phyloP scores from a whole-genome alignment of 2,888 invertebrate species.

The Tipula helvola region DNA sequence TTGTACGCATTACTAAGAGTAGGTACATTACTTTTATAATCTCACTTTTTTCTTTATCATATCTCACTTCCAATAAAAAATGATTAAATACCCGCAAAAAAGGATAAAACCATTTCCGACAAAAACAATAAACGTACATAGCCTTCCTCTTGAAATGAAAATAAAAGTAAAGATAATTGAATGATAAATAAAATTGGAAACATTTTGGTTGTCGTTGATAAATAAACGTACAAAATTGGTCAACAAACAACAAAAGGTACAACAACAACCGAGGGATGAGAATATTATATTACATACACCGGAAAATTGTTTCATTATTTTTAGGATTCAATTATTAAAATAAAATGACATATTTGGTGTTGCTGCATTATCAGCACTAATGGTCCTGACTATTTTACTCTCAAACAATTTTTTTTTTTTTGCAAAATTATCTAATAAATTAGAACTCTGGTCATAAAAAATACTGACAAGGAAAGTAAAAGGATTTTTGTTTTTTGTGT shows the following conservation, averaged over 20 bases:
- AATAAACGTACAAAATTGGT: neutral
- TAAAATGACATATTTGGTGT: neutral
- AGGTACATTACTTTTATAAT: neutral
- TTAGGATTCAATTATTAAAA: neutral
- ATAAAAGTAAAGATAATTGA: neutral
- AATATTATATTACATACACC: neutral
- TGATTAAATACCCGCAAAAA: neutral
- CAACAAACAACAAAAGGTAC: neutral
- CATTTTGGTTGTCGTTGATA: neutral
- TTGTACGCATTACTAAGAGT: no score
- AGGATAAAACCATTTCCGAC: neutral
- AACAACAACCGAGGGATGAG: neutral
- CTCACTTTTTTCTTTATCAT: neutral
- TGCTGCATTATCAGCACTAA: neutral
- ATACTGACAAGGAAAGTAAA: neutral
- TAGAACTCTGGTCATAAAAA: neutral
- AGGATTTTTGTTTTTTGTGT: no score
- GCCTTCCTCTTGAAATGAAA: neutral
- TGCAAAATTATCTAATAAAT: neutral
- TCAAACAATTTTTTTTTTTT: neutral
- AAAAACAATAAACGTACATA: neutral
- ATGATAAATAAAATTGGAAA: neutral
- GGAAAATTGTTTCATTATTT: neutral
- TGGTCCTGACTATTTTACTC: neutral
- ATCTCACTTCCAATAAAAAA: neutral